Evolutionary conservation across 1,140 invertebrate genomes (phyloP).

Genomic region (Heliconius melpomene): DNA sequence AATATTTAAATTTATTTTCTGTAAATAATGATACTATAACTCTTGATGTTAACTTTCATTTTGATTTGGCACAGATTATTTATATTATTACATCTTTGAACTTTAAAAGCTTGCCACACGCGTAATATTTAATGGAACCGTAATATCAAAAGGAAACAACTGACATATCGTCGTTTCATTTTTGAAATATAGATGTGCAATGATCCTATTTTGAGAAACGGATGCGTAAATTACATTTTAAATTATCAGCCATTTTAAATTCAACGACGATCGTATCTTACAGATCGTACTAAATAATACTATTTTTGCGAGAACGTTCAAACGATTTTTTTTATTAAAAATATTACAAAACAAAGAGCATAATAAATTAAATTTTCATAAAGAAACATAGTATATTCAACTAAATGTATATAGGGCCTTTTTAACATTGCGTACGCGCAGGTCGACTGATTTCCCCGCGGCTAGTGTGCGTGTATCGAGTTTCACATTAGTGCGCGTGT

Average conservation of each 20-base stretch:
- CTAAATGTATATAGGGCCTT: slow-evolving; percentile 24
- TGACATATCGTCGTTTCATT: slow-evolving; percentile 4
- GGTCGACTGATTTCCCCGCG: slow-evolving; percentile 55
- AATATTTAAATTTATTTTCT: too few relatives aligned
- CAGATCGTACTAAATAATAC: background rate
- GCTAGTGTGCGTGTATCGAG: slow-evolving; percentile 57
- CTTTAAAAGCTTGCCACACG: background rate
- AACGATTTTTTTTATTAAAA: background rate
- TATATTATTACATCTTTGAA: background rate
- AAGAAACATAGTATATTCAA: background rate
- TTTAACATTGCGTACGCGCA: slow-evolving; percentile 45
- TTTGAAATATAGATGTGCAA: background rate
- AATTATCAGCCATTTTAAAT: background rate
- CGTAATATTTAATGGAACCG: background rate
- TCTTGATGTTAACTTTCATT: slow-evolving; percentile 7
- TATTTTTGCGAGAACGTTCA: background rate
- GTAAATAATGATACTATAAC: background rate
- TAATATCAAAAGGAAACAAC: slow-evolving; percentile 5
- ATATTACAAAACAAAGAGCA: background rate
- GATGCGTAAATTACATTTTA: slow-evolving; percentile 4
- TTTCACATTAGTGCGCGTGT: slow-evolving; percentile 44
- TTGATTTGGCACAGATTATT: slow-evolving; percentile 5
- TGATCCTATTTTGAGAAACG: slow-evolving; percentile 6
- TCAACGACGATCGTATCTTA: background rate
- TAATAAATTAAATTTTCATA: background rate